A percentile compares a stretch with the other conserved stretches of the same genome.
These are phyloP conservation scores for Corticium candelabrum DNA, from an alignment of 37 sponge, comb jelly and placozoan genomes.

Conservation along the genomic window DNA sequence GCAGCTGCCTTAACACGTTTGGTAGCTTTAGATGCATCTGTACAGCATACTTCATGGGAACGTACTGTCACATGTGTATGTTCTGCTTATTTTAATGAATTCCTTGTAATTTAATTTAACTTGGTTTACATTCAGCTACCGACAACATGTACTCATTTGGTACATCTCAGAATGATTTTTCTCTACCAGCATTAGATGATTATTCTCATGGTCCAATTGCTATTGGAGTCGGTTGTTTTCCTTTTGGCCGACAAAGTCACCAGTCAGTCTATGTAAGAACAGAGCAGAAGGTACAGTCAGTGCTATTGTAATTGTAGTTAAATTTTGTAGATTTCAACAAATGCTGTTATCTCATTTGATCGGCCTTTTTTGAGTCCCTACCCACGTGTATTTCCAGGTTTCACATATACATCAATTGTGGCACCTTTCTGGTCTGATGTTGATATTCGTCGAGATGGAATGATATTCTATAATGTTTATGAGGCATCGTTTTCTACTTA, in stretches of 20 bases:
- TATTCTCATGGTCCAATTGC: too few species aligned
- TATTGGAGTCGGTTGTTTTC: too few species aligned
- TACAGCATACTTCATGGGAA: too few species aligned
- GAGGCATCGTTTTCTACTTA: neutral
- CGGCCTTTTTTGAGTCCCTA: neutral
- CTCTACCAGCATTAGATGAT: too few species aligned
- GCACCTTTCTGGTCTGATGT: slow-evolving; percentile 66
- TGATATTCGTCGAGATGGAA: slow-evolving; percentile 27
- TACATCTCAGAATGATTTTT: too few species aligned
- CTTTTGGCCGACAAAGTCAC: neutral
- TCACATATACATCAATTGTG: slow-evolving; percentile 13
- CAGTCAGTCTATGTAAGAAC: neutral
- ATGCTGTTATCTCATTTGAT: neutral
- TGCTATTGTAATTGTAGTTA: neutral
- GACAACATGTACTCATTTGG: too few species aligned
- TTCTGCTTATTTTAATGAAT: too few species aligned
- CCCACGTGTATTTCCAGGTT: neutral
- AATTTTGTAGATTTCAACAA: neutral
- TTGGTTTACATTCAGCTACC: too few species aligned
- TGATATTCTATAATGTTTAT: slow-evolving; percentile 29
- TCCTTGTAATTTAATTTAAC: too few species aligned
- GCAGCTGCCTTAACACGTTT: too few species aligned
- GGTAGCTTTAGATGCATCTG: too few species aligned
- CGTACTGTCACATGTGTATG: too few species aligned
- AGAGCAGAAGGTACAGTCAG: neutral